Evolutionary conservation across 1,140 invertebrate genomes (phyloP).

Genomic region (Cherax quadricarinatus): DNA sequence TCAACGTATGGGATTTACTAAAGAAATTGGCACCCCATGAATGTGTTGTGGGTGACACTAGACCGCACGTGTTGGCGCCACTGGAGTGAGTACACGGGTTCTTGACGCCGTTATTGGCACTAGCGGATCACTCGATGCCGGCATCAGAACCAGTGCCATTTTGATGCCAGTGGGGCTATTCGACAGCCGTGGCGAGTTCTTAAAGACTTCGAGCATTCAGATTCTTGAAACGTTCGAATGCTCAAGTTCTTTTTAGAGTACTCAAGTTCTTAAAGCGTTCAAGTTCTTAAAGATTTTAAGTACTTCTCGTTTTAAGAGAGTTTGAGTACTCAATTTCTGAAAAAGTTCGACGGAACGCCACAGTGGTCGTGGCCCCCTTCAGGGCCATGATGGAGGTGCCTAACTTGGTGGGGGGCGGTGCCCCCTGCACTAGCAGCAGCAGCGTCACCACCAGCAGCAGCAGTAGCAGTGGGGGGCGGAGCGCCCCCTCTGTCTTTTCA

Average conservation of each 20-base stretch:
- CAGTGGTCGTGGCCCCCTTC: slow-evolving; percentile 31
- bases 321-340: too few species aligned
- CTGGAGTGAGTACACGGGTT: not conserved
- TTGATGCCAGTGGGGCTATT: not conserved
- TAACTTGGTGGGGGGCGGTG: slow-evolving; percentile 44
- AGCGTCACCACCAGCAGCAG: slow-evolving; percentile 26
- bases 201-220: too few species aligned
- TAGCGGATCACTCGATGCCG: not conserved
- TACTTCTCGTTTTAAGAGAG: not conserved
- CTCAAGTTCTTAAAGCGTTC: too few species aligned
- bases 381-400: slow-evolving; percentile 64
- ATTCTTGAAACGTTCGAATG: too few species aligned
- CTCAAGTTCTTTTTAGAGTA: too few species aligned
- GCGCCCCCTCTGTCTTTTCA: slow-evolving; percentile 56
- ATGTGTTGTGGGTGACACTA: not conserved
- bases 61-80: not conserved
- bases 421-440: slow-evolving; percentile 40
- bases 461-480: slow-evolving; percentile 34
- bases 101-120: not conserved
- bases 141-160: not conserved
- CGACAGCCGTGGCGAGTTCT: too few species aligned
- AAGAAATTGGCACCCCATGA: not conserved
- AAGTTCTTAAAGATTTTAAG: not conserved
- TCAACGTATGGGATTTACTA: not conserved
- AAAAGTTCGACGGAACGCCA: not conserved